Conservation (phyloP, 2,797 vertebrate species). For the Enteromius mattozi region DNA sequence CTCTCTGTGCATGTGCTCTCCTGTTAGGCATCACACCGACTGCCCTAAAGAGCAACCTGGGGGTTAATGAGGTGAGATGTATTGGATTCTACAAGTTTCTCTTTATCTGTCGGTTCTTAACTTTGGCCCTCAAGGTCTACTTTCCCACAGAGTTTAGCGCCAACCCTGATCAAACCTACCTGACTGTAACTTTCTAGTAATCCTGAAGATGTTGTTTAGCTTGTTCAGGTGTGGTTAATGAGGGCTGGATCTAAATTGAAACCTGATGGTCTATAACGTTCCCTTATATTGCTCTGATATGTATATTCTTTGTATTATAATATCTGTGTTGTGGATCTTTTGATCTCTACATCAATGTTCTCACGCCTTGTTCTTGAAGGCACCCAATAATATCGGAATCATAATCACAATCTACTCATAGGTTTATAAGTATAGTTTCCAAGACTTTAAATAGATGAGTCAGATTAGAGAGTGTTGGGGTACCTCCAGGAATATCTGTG, state of each 20-base stretch:
- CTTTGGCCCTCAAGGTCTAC: background rate
- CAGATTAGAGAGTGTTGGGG: background rate
- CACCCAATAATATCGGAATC: background rate
- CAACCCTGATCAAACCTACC: background rate
- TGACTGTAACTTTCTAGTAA: background rate
- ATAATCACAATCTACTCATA: background rate
- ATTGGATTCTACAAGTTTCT: background rate
- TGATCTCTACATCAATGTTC: background rate
- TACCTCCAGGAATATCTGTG: background rate
- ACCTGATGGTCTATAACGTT: background rate
- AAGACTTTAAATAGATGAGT: background rate
- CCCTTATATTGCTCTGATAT: background rate
- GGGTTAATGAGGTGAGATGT: conserved; percentile 57
- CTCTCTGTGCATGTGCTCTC: conserved; percentile 45
- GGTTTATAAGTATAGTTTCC: background rate
- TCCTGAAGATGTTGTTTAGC: background rate
- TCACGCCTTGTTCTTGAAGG: background rate
- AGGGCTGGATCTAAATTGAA: background rate
- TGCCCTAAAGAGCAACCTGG: conserved; percentile 23
- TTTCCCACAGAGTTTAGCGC: background rate
- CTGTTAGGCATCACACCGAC: conserved; percentile 45
- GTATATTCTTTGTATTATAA: background rate
- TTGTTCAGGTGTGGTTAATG: background rate
- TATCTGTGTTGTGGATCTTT: background rate
- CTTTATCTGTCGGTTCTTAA: background rate